Percentiles rank a stretch among this genome's conserved stretches.
phyloP scores from a whole-genome alignment of 2,797 vertebrate species.

The Cyclopterus lumpus region DNA sequence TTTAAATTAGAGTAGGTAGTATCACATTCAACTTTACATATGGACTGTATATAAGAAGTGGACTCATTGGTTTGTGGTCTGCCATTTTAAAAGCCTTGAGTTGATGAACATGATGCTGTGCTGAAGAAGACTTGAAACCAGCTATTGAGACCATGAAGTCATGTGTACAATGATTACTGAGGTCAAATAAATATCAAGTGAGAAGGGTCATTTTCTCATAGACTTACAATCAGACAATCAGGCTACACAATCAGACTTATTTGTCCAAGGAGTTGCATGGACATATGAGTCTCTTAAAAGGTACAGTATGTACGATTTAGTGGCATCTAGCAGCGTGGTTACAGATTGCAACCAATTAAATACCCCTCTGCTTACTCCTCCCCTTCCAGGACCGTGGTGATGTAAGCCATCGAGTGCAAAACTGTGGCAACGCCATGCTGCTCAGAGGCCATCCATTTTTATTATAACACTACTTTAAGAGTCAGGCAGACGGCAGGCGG shows the following conservation, averaged over 20 bases:
- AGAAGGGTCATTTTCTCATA: neutral
- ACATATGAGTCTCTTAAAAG: neutral
- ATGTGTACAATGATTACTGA: neutral
- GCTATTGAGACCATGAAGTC: neutral
- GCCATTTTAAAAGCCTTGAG: too few relatives aligned
- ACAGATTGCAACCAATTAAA: too few relatives aligned
- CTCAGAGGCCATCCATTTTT: neutral
- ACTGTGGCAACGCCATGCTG: neutral
- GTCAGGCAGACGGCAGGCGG: too few relatives aligned
- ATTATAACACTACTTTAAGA: neutral
- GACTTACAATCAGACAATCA: too few relatives aligned
- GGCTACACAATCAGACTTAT: neutral
- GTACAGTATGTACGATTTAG: neutral
- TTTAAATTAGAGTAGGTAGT: conserved; percentile 8
- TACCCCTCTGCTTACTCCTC: neutral
- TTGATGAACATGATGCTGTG: too few relatives aligned
- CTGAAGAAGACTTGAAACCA: too few relatives aligned
- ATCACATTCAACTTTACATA: conserved; percentile 13
- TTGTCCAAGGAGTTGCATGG: neutral
- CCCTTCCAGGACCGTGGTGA: too few relatives aligned
- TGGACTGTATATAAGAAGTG: neutral
- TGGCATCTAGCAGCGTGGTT: too few relatives aligned
- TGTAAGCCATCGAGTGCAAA: too few relatives aligned
- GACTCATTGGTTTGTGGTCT: too few relatives aligned
- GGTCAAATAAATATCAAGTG: neutral